Base-by-base conservation (phyloP, 2,888 invertebrate genomes). In the Chloroclystis v-ata region DNA sequence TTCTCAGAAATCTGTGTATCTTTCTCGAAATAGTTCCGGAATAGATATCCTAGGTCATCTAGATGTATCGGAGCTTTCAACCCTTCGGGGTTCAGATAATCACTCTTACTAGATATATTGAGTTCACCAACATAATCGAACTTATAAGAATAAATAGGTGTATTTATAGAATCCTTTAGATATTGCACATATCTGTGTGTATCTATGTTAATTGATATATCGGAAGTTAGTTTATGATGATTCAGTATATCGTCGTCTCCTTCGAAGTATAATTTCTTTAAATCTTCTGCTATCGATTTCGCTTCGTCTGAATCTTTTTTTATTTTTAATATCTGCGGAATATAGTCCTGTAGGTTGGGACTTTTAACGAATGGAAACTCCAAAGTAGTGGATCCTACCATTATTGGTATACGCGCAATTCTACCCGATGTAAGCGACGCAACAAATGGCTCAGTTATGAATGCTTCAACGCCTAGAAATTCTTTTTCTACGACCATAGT, bases 41-140 rank as follows among this genome's bases (percentile, higher is more conserved):
- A 87, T 11, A 87, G 41, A 46, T 87, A 87, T 0, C 80, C 82
- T 14, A 84, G 37, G 1, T 87, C 87, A 43, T 87, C 87, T 57
- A 64, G 55, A 58, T 86, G 85, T 16, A 69, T 77, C 0, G 85
- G 73, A 1, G 68, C 61, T 1, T 75, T 72, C 16, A 78, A 11
- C 0, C 72, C 73, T 3, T n/a, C 1, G 72, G 47, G 1, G 9
- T 41, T 35, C 20, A 35, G 4, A 10, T 54, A 46, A 4, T 66
- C 1, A 0, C 76, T 0, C 11, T 74, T 71, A 7, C 61, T 65
- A 0, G 72, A 61, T 1, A 75, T 10, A 25, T 87, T 86, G 43
- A 86, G 49, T 14, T 75, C 81, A 0, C 87, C 86, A 0, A 78
- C 66, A 32, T 85, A 87, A 53, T 82, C 83, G 42, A 87, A 87